Conservation (phyloP, 2,888 invertebrate genomes). For the Scaptomyza reducta region DNA sequence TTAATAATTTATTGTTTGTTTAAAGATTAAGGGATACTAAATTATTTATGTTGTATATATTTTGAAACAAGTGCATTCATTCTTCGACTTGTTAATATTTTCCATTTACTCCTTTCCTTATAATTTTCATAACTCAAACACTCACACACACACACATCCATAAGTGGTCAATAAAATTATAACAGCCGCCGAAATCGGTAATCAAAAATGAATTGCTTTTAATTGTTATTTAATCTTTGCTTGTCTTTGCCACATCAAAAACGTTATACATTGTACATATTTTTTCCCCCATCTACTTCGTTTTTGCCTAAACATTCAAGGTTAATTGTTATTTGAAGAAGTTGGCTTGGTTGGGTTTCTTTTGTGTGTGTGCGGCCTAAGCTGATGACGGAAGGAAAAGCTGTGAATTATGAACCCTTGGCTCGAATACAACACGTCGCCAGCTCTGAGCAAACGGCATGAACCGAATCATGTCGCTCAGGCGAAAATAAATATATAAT, state of each 20-base stretch:
- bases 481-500: slow-evolving; percentile 14
- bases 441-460: slow-evolving; percentile 17
- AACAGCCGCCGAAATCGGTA: slow-evolving; percentile 65
- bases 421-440: slow-evolving; percentile 11
- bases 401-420: slow-evolving; percentile 12
- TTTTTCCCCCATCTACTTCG: slow-evolving; percentile 2
- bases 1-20: too few species aligned
- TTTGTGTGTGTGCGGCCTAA: not conserved
- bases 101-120: slow-evolving; percentile 1
- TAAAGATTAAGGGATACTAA: too few species aligned
- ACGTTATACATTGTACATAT: slow-evolving; percentile 14
- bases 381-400: slow-evolving; percentile 32
- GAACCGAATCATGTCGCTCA: slow-evolving; percentile 37
- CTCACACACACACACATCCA: slow-evolving; percentile 18
- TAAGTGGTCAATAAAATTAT: slow-evolving; percentile 71
- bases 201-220: slow-evolving; percentile 74
- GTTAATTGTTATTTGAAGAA: slow-evolving; percentile 70
- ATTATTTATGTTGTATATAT: not conserved
- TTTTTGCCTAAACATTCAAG: slow-evolving; percentile 53
- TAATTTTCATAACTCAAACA: slow-evolving; percentile 30
- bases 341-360: slow-evolving; percentile 10
- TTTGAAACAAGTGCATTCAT: slow-evolving; percentile 12
- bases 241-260: slow-evolving; percentile 46
- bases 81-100: slow-evolving; percentile 12
- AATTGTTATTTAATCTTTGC: slow-evolving; percentile 74